Evolutionary conservation across 2,113 vertebrate genomes (phyloP).

Genomic region (Onychostoma macrolepis): DNA sequence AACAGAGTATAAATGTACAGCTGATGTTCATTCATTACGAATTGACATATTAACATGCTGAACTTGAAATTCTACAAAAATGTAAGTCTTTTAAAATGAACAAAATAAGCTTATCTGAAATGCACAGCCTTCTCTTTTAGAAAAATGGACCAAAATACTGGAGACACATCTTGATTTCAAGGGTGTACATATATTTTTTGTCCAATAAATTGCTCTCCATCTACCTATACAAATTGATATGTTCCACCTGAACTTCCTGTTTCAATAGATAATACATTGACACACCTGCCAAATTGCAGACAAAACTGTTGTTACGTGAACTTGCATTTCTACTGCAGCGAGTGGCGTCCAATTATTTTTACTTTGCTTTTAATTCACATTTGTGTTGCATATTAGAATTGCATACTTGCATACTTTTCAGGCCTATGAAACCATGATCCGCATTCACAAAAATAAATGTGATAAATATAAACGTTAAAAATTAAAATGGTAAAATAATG

Average conservation of each 20-base stretch:
- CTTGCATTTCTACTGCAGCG: neutral
- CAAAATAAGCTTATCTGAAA: neutral
- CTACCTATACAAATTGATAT: neutral
- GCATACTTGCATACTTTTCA: neutral
- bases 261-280: neutral
- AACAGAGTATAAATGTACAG: neutral
- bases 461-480: neutral
- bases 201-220: neutral
- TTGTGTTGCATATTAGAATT: neutral
- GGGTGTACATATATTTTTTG: neutral
- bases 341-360: neutral
- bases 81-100: neutral
- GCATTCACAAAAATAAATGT: neutral
- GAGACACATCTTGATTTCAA: neutral
- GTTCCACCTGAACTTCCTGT: neutral
- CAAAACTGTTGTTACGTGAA: neutral
- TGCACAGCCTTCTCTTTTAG: neutral
- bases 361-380: neutral
- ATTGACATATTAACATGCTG: neutral
- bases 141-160: neutral
- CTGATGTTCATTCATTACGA: no score
- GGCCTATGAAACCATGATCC: neutral
- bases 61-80: neutral
- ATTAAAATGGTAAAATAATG: neutral
- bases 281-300: neutral